These are phyloP conservation scores for Megaleporinus macrocephalus DNA, from an alignment of 2,113 vertebrate species.

Conservation along the genomic window DNA sequence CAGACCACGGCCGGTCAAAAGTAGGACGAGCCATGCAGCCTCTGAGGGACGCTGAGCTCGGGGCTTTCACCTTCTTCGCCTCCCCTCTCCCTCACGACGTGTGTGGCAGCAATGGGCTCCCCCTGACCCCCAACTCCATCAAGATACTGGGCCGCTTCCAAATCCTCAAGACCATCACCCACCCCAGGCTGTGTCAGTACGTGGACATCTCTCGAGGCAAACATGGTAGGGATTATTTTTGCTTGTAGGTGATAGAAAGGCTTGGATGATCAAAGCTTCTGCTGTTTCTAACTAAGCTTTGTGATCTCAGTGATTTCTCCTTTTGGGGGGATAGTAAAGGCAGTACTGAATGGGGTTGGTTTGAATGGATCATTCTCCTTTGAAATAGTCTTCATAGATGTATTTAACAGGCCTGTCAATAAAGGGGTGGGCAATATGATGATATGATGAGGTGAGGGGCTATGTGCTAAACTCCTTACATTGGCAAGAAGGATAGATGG, in stretches of 20 bases:
- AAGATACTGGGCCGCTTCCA: conserved; percentile 98
- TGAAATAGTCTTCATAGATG: not conserved
- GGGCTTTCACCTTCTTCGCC: conserved; percentile 96
- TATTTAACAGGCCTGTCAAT: too few species aligned
- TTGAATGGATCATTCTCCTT: too few species aligned
- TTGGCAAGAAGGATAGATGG: too few species aligned
- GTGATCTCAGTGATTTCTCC: not conserved
- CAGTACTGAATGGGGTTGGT: not conserved
- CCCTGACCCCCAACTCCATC: conserved; percentile 97
- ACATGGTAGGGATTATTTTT: conserved; percentile 80
- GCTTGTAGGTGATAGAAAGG: not conserved
- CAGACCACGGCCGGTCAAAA: not conserved
- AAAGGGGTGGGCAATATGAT: too few species aligned
- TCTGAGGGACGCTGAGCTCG: conserved; percentile 89
- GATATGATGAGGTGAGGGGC: too few species aligned
- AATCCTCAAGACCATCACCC: conserved; percentile 93
- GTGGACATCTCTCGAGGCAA: conserved; percentile 96
- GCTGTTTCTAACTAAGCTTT: not conserved
- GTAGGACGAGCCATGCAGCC: conserved; percentile 82
- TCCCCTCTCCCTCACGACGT: conserved; percentile 97
- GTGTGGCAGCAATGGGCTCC: conserved; percentile 97
- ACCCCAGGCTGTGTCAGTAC: conserved; percentile 96
- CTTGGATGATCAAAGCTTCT: not conserved
- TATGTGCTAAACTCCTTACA: too few species aligned
- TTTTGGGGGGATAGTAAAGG: too few species aligned